phyloP scores from a whole-genome alignment of 2,113 vertebrate genomes.

The Hippocampus barbouri region DNA sequence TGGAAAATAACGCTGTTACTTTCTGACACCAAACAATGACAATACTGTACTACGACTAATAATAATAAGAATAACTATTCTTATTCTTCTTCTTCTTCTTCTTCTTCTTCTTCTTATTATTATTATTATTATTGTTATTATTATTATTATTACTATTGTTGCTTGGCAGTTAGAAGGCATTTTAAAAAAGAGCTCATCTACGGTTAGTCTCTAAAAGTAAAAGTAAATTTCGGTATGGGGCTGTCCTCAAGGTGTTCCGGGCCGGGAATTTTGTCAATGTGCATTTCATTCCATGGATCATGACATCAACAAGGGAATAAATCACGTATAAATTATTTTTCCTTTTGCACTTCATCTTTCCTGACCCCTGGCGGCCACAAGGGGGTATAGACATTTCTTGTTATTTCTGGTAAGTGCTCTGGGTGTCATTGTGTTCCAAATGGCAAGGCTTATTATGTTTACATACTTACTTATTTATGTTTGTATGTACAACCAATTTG shows the following conservation, averaged over 20 bases:
- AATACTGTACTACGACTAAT: no score
- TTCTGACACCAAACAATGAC: no score
- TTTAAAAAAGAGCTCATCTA: no score
- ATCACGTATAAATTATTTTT: background rate
- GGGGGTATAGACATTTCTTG: background rate
- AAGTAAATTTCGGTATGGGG: background rate
- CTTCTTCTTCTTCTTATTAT: no score
- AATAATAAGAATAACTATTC: no score
- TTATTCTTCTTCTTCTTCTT: no score
- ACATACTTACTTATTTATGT: background rate
- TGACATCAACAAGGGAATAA: background rate
- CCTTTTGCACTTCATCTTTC: background rate
- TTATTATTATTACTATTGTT: no score
- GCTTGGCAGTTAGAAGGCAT: no score
- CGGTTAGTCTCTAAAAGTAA: background rate
- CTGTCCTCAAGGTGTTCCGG: background rate
- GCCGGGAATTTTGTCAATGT: background rate
- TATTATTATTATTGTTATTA: no score
- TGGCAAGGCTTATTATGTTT: background rate
- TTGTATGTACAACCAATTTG: background rate
- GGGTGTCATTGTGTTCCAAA: background rate
- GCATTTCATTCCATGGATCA: background rate
- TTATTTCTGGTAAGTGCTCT: background rate
- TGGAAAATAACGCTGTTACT: no score
- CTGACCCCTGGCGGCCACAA: constrained; percentile 22